Evolutionary conservation across 1,140 invertebrate genomes (phyloP), one percentile per base, ranked within the genome.

Genomic region (Delia radicum): DNA sequence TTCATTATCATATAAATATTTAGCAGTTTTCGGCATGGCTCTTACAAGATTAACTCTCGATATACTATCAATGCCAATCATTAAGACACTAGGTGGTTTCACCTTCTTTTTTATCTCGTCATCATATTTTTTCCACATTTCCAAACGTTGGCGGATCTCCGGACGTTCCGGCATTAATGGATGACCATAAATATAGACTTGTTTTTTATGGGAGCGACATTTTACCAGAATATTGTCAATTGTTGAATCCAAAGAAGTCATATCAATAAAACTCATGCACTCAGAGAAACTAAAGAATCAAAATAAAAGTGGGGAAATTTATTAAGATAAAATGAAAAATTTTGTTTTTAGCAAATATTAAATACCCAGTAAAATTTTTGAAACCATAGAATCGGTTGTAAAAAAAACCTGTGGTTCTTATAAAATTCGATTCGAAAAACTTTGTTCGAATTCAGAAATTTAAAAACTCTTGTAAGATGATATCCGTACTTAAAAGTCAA

Each of bases 11-110:
- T 89, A 88, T 10, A 96, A 84, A 82, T 91, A 92, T 42, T 87
- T 81, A 3, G 89, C 87, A 0, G 94, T 95, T 79, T 89, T 89
- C 12, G 94, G 93, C 91, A 96, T 91, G 28, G 92, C 91, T 28
- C 93, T 89, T 27, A 90, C 89, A 31, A 94, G 89, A 86, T 96
- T 94, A 0, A 93, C 88, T 62, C 93, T 89, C 0, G 94, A 96
- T 33, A 95, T 91, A 28, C 93, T 94, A 81, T 96, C 94, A 67
- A 96, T 91, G 10, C 94, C 95, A 8, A 96, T 81, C 75, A 95
- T 86, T 1, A 96, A 85, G 15, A 96, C 89, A 24, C 82, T 85
- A n/a, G 80, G 79, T 3, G 80, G 77, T n/a, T 81, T 77, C 5
- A 78, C 76, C 8, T 81, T 75, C 4, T 37, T 21, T 2, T n/a